Evolutionary conservation across 2,797 vertebrate genomes (phyloP), one percentile per base, ranked within the genome.

Genomic region (Diplodus puntazzo): DNA sequence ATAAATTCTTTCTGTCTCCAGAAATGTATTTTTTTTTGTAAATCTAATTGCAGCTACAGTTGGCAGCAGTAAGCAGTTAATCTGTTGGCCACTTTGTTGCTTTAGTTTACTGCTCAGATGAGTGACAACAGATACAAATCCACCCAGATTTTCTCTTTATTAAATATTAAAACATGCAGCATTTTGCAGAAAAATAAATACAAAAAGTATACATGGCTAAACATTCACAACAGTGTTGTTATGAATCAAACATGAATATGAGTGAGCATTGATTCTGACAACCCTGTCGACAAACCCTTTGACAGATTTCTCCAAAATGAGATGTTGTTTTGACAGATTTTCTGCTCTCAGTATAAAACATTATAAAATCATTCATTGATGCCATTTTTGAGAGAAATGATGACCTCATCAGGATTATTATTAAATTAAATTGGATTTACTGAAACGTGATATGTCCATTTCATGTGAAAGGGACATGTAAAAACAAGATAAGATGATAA

Each of bases 401-500:
- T 10, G 7, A 49, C 34, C 62, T 68, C n/a, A 20, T 49, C 13
- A 21, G 3, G 58, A 52, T 63, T 55, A 16, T 61, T 5, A 18
- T 23, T 27, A 27, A 3, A 49, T 66, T 9, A 53, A 67, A 76
- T 61, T 30, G 0, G 27, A 34, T 74, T 75, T 30, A 14, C 7
- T 59, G 14, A 54, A 61, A 83, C 2, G 0, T 65, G n/a, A 69
- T 45, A 16, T 67, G 50, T 84, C 59, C 7, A 20, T 65, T 75
- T 57, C 46, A 59, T 52, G 34, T 60, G 11, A 9, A 25, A 66
- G 39, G 54, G 73, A 48, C 59, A 76, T 16, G 30, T 69, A 49
- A 83, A 79, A 76, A 42, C 4, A 3, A 72, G 76, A 80, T 83
- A 57, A 64, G 57, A 55, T 60, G 57, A 77, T 74, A 81, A 82